Evolutionary conservation across 2,797 vertebrate genomes (phyloP).

Genomic region (Calcarius lapponicus): DNA sequence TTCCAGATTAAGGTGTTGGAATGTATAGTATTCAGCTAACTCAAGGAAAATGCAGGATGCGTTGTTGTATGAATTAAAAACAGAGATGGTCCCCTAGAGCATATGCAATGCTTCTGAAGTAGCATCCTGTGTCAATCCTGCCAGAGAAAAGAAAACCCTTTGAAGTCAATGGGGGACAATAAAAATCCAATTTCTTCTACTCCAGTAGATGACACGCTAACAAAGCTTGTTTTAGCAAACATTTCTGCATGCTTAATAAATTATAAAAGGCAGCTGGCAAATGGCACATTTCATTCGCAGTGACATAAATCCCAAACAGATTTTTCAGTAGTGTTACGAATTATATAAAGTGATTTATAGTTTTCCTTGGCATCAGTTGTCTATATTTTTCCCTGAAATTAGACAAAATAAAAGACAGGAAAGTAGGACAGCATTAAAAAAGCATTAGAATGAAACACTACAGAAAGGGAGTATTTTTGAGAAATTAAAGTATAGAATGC

Average conservation of each 20-base stretch:
- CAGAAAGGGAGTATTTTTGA: not conserved
- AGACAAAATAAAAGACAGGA: constrained; percentile 2
- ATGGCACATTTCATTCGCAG: not conserved
- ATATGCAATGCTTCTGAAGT: not conserved
- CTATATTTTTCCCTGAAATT: not conserved
- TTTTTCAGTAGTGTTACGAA: not conserved
- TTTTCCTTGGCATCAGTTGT: constrained; percentile 11
- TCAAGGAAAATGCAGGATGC: not conserved
- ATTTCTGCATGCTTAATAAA: constrained; percentile 33
- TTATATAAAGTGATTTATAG: constrained; percentile 30
- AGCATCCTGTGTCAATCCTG: not conserved
- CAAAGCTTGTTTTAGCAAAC: constrained; percentile 39
- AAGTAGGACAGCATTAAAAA: constrained; percentile 40
- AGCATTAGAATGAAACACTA: not conserved
- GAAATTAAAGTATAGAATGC: constrained; percentile 10
- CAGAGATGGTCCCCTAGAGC: not conserved
- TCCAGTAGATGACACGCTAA: not conserved
- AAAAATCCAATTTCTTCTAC: constrained; percentile 16
- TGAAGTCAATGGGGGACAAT: not conserved
- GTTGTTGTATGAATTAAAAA: not conserved
- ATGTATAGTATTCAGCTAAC: not conserved
- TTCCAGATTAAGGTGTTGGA: not conserved
- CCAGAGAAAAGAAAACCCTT: not conserved
- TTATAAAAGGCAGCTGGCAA: constrained; percentile 27
- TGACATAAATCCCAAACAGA: constrained; percentile 18